A percentile compares a stretch with the other conserved stretches of the same genome.
Conservation (phyloP, 2,888 invertebrate species). For the Drosophila suboccidentalis region DNA sequence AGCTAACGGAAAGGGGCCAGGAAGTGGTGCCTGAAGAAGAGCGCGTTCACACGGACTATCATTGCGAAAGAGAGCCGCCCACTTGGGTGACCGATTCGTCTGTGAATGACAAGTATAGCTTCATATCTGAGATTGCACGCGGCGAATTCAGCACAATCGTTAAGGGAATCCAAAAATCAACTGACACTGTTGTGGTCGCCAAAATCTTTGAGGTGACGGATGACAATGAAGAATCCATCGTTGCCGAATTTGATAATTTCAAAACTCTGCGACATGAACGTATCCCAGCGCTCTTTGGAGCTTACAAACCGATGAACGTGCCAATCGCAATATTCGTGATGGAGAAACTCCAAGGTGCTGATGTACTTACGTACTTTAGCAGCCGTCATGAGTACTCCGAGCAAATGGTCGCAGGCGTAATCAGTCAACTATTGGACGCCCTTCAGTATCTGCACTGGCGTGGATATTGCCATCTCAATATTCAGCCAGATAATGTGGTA, state of each 20-base stretch:
- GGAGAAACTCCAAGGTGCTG: slow-evolving; percentile 96
- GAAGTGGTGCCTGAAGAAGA: slow-evolving; percentile 89
- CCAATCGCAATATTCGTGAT: slow-evolving; percentile 90
- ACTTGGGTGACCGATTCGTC: slow-evolving; percentile 90
- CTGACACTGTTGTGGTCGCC: slow-evolving; percentile 92
- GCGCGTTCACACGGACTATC: slow-evolving; percentile 90
- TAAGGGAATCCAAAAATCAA: slow-evolving; percentile 92
- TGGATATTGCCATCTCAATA: slow-evolving; percentile 94
- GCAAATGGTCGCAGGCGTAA: slow-evolving; percentile 94
- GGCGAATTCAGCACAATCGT: slow-evolving; percentile 95
- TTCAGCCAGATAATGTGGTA: slow-evolving; percentile 98
- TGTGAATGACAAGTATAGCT: slow-evolving; percentile 92
- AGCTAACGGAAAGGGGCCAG: slow-evolving; percentile 93
- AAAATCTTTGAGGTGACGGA: slow-evolving; percentile 92
- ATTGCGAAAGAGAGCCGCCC: slow-evolving; percentile 90
- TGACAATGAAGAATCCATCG: slow-evolving; percentile 89
- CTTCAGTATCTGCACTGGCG: slow-evolving; percentile 98
- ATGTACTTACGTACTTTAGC: slow-evolving; percentile 95
- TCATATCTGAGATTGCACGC: slow-evolving; percentile 93
- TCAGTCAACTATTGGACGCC: slow-evolving; percentile 94
- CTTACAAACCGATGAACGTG: slow-evolving; percentile 89
- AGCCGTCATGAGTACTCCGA: slow-evolving; percentile 96
- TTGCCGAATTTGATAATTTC: slow-evolving; percentile 94
- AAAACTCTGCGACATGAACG: slow-evolving; percentile 94
- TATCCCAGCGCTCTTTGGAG: slow-evolving; percentile 91